Conservation (phyloP, 2,888 invertebrate species). For the Pseudococcus viburni region DNA sequence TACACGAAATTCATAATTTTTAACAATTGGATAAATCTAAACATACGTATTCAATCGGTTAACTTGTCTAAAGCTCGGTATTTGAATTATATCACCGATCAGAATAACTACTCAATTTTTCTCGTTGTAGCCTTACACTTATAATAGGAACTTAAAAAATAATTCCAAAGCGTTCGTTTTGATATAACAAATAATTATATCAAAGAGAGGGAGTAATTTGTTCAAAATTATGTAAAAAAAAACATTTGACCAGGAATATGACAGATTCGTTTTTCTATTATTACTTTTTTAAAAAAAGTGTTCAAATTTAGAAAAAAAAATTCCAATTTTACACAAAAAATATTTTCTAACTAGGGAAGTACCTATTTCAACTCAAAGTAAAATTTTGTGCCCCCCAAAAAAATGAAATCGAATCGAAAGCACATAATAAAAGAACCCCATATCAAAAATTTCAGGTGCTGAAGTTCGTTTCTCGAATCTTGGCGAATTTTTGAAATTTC, state of each 20-base stretch:
- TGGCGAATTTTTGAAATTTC: too few species aligned
- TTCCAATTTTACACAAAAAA: neutral
- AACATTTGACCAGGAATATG: too few species aligned
- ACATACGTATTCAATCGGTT: slow-evolving; percentile 3
- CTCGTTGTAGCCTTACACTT: slow-evolving; percentile 33
- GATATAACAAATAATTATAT: neutral
- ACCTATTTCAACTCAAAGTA: too few species aligned
- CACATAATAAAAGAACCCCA: too few species aligned
- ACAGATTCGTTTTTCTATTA: too few species aligned
- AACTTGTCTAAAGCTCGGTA: slow-evolving; percentile 29
- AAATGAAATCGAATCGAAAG: too few species aligned
- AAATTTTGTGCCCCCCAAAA: too few species aligned
- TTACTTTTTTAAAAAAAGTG: neutral
- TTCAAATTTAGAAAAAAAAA: neutral
- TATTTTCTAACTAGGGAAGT: too few species aligned
- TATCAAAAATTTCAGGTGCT: too few species aligned
- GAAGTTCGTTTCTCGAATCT: too few species aligned
- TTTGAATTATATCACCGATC: slow-evolving; percentile 4
- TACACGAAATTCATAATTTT: neutral
- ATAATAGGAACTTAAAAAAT: slow-evolving; percentile 46
- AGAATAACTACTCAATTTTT: slow-evolving; percentile 1
- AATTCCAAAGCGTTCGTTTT: slow-evolving; percentile 22
- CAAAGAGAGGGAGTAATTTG: neutral
- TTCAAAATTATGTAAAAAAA: neutral
- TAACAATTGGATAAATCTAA: neutral